Evolutionary conservation across 2,888 invertebrate species (phyloP), one percentile per base, ranked within the genome.

Genomic region (Nymphalis urticae): DNA sequence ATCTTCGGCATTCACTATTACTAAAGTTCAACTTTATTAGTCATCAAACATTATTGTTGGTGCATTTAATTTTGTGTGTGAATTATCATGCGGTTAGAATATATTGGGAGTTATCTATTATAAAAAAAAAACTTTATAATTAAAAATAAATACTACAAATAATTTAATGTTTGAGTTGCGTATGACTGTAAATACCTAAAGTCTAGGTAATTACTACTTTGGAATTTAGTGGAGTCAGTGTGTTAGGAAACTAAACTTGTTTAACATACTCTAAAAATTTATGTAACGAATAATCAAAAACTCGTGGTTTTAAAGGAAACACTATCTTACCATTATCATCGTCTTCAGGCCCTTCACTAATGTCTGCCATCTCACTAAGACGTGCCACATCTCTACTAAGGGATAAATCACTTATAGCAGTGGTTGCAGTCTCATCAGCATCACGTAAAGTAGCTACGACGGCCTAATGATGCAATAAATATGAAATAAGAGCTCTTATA

Each of bases 321-420:
- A 62, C 32, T 64, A 66, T 68, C 90, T 93, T 92, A 95, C 95
- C 95, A 89, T 94, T 94, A 85, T 95, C 95, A 80, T 95, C 95
- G 69, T 95, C 95, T 86, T 96, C 96, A 66, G 95, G 95, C 62
- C 95, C 95, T 82, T 96, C 96, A 73, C 93, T 94, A 81, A 95
- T 87, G 83, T 96, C 95, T 36, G 95, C 95, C 73, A 95, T 92
- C 86, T 96, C 96, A 84, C 95, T 95, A 69, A 96, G 92, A 66
- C 95, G 93, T 77, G 95, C 95, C 75, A 96, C 94, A 82, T 96
- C 96, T 66, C 95, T 95, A 70, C 95, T 95, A 58, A 95, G 80
- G 0, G 92, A 92, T 24, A 90, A 76, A 80, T 94, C 94, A 82
- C 94, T 94, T 77, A 91, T 81, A 47, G 89, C 89, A 16, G 90